Evolutionary conservation across 2,797 vertebrate genomes (phyloP), one percentile per base, ranked within the genome.

Genomic region (Hephaestus fuliginosus): DNA sequence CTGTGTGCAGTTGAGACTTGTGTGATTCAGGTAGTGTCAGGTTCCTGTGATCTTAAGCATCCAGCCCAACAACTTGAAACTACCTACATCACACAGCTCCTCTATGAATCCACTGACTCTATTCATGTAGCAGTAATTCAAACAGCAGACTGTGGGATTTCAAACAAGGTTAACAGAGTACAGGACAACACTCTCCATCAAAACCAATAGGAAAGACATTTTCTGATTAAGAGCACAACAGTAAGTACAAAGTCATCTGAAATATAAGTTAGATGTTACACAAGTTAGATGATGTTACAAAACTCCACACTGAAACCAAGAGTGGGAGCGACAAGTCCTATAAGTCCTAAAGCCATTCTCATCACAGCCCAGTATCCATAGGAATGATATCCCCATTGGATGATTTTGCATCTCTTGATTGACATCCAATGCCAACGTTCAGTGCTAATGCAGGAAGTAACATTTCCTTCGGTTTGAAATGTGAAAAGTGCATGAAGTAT

Each of bases 61-160:
- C 80, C 93, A 96, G 95, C 96, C 96, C 96, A 97, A 97, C 96
- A 97, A 97, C 97, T 97, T 95, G 96, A 97, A 97, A 97, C 96
- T 97, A 97, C 96, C 96, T 97, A 96, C 95, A 95, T 95, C 96
- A 96, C 96, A 93, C 89, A 94, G 88, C 96, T 76, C 84, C 74
- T 22, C 55, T 22, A 10, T 57, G 7, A 30, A 63, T 22, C 65
- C 78, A 43, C 66, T 5, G 49, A 22, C 15, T 64, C 4, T 1
- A 10, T 28, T 46, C 18, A 7, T 33, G 7, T 56, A n/a, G 25
- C 56, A 82, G 15, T 9, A 28, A 57, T 28, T 1, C 1, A 25
- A 60, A 15, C 51, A 60, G 20, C 28, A 36, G 61, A 28, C 61
- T 55, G 30, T 77, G 51, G 36, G 44, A 53, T 64, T 46, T 60